A percentile compares a stretch with the other conserved stretches of the same genome.
Conservation (phyloP, 2,113 vertebrate species). For the Chiloscyllium plagiosum region DNA sequence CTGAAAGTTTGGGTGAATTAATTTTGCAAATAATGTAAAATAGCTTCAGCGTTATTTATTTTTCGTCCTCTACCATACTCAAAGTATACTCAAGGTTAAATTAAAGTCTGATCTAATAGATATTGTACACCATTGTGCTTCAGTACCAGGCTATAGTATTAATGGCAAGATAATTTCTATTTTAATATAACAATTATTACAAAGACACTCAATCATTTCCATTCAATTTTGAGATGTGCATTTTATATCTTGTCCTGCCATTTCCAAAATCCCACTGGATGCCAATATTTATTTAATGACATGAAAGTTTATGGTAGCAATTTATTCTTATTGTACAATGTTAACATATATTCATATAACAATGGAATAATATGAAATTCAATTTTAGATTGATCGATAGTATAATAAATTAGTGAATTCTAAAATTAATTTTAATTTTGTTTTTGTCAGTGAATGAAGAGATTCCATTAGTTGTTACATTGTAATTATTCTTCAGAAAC, state of each 20-base stretch:
- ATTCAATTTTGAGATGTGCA: background rate
- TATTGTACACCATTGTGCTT: background rate
- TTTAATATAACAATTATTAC: constrained; percentile 1
- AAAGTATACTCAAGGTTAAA: constrained; percentile 29
- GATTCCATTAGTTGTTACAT: background rate
- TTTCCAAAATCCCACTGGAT: background rate
- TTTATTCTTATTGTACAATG: background rate
- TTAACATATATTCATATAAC: background rate
- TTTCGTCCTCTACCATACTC: background rate
- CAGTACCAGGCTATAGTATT: background rate
- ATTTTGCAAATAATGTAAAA: background rate
- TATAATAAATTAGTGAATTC: background rate
- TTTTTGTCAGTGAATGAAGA: background rate
- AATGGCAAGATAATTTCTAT: background rate
- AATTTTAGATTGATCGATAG: background rate
- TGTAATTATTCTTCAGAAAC: background rate
- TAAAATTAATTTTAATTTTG: background rate
- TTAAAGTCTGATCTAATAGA: background rate
- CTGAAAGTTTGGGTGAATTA: background rate
- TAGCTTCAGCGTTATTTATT: background rate
- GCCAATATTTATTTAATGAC: background rate
- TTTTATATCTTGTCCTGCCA: background rate
- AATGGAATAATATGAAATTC: background rate
- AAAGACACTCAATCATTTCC: constrained; percentile 9
- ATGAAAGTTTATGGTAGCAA: background rate